Base-by-base conservation (phyloP, 2,113 vertebrate genomes). In the Mesembrinibis cayennensis region DNA sequence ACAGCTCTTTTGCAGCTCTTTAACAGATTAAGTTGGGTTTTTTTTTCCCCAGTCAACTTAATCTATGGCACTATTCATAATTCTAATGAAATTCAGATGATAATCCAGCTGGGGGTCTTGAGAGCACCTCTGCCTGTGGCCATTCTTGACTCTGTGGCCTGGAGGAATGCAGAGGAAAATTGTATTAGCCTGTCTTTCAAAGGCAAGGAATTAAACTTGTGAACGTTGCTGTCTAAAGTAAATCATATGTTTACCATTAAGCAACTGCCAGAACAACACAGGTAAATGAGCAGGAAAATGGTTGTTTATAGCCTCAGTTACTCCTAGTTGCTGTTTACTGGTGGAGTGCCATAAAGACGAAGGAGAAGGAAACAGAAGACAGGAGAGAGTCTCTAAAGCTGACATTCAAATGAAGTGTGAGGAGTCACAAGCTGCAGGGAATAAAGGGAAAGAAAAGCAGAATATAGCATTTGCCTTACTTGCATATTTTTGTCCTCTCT, bases 71-170 rank as follows among this genome's bases (percentile, higher is more conserved):
- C 73, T 97, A 62, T 73, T 94, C 78, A 91, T 66, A 91, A 93
- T 80, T 53, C 44, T 87, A 95, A 94, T 77, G n/a, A 90, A 91
- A 93, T 91, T 95, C 91, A 90, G 49, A 91, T 56, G 44, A 82
- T 90, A 91, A 91, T 72, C 20, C 62, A 90, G 50, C 32, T 80
- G 73, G 9, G 55, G n/a, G 65, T 76, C 70, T 61, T 93, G 56
- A 95, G 10, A 95, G 40, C 69, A 89, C 73, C 73, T 92, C 72
- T 45, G 69, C 83, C 83, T 95, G 34, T 69, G 61, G 77, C 81
- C 25, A 3, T 69, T 84, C 65, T 47, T 93, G 50, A 55, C 47
- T 83, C 45, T 62, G 23, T 90, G n/a, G 44, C 94, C 87, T 72
- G 58, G 69, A 91, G 77, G 73, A 97, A 97, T 23, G 56, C 56